A percentile compares a stretch with the other conserved stretches of the same genome.
Conservation (phyloP, 2,888 invertebrate species). For the Parthenolecanium corni region DNA sequence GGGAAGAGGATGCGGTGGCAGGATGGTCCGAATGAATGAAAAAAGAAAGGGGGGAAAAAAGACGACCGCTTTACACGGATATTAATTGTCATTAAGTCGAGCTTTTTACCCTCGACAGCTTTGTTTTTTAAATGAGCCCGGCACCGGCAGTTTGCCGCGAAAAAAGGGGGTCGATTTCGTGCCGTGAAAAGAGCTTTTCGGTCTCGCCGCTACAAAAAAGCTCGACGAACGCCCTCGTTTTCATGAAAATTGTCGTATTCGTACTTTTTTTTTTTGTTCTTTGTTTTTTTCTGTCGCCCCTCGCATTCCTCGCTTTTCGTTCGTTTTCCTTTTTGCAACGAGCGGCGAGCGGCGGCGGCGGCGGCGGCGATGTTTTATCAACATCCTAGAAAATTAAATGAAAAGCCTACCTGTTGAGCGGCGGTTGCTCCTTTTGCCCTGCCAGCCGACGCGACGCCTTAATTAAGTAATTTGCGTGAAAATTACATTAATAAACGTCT, state of each 20-base stretch:
- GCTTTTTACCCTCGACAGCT: constrained; percentile 26
- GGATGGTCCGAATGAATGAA: neutral
- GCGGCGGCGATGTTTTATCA: neutral
- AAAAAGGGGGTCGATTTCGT: neutral
- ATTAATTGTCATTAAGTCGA: constrained; percentile 27
- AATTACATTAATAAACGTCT: constrained; percentile 6
- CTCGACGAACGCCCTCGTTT: neutral
- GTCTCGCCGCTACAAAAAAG: neutral
- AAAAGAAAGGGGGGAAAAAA: neutral
- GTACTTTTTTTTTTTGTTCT: too few relatives aligned
- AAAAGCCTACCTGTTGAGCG: constrained; percentile 23
- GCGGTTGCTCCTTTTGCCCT: neutral
- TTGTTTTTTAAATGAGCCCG: constrained; percentile 23
- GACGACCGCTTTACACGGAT: constrained; percentile 14
- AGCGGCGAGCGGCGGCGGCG: neutral
- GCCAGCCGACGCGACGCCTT: neutral
- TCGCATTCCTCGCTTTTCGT: too few relatives aligned
- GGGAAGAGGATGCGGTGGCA: neutral
- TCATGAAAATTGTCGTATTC: neutral
- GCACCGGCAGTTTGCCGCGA: neutral
- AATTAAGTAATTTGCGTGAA: neutral
- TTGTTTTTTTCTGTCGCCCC: too few relatives aligned
- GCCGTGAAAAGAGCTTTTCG: neutral
- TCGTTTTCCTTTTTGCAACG: neutral
- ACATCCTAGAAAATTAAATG: constrained; percentile 16